phyloP scores from a whole-genome alignment of 2,113 vertebrate species.

The Ammospiza caudacuta region DNA sequence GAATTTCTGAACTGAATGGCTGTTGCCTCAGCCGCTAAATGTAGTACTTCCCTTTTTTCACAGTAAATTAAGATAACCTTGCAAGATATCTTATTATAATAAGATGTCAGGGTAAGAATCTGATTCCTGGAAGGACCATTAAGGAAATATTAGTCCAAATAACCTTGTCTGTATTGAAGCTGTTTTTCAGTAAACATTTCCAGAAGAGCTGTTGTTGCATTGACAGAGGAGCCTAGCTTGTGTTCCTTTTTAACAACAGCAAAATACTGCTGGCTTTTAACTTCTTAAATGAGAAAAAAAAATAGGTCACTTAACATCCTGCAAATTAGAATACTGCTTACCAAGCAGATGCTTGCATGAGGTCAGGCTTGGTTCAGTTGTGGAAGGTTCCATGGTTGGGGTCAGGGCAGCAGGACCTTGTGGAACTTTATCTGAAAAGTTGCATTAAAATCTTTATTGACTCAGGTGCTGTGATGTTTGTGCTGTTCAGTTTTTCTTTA shows the following conservation, averaged over 20 bases:
- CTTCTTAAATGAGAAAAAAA: constrained; percentile 1
- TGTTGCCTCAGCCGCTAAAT: not conserved
- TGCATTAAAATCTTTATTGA: constrained; percentile 61
- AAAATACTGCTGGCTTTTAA: not conserved
- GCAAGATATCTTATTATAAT: not conserved
- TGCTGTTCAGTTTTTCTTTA: constrained; percentile 30
- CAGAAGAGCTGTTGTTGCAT: not conserved
- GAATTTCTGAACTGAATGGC: not conserved
- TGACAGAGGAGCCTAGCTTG: not conserved
- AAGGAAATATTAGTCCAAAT: not conserved
- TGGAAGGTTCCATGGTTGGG: not conserved
- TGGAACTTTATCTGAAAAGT: constrained; percentile 30
- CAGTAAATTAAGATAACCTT: not conserved
- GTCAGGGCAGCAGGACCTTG: constrained; percentile 30
- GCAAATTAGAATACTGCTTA: constrained; percentile 31
- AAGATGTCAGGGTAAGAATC: not conserved
- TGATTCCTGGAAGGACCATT: not conserved
- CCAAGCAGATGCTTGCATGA: constrained; percentile 2
- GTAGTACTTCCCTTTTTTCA: not conserved
- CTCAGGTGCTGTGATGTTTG: constrained; percentile 57
- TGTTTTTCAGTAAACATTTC: not conserved
- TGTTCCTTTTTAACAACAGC: not conserved
- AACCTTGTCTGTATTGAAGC: not conserved
- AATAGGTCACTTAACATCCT: not conserved
- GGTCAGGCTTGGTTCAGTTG: constrained; percentile 36